These are phyloP conservation scores for Calliscelio sp. DNA, from an alignment of 2,888 invertebrate genomes.

Conservation along the genomic window DNA sequence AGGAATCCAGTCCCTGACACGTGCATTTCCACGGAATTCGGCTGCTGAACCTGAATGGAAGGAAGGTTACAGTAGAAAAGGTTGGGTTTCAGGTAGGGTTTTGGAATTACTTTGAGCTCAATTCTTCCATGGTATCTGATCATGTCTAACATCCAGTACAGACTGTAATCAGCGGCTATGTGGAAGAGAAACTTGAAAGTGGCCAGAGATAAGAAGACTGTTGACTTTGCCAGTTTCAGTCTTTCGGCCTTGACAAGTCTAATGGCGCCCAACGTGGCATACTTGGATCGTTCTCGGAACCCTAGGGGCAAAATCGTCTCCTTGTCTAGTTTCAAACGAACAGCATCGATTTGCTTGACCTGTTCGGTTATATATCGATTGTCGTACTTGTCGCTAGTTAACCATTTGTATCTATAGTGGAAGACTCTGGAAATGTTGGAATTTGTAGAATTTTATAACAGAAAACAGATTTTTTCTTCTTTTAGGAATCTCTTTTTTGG, in stretches of 20 bases:
- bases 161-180: constrained; percentile 91
- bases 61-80: too few relatives aligned
- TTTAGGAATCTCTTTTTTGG: too few relatives aligned
- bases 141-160: constrained; percentile 91
- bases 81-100: too few relatives aligned
- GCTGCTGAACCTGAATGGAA: constrained; percentile 79
- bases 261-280: constrained; percentile 88
- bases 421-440: constrained; percentile 87
- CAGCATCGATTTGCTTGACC: constrained; percentile 89
- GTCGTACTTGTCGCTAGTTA: constrained; percentile 90
- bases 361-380: constrained; percentile 90
- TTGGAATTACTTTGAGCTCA: constrained; percentile 84
- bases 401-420: constrained; percentile 90
- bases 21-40: constrained; percentile 87
- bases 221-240: constrained; percentile 87
- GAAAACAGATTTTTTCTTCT: too few relatives aligned
- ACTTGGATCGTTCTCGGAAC: constrained; percentile 88
- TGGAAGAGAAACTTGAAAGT: constrained; percentile 91
- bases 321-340: constrained; percentile 88
- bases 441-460: too few relatives aligned
- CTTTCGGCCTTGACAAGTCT: constrained; percentile 88
- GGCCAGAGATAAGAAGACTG: constrained; percentile 88
- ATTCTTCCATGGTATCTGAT: constrained; percentile 86
- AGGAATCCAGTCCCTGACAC: constrained; percentile 90
- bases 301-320: constrained; percentile 90